Evolutionary conservation across 2,113 vertebrate genomes (phyloP).

Genomic region (Eclectus roratus): DNA sequence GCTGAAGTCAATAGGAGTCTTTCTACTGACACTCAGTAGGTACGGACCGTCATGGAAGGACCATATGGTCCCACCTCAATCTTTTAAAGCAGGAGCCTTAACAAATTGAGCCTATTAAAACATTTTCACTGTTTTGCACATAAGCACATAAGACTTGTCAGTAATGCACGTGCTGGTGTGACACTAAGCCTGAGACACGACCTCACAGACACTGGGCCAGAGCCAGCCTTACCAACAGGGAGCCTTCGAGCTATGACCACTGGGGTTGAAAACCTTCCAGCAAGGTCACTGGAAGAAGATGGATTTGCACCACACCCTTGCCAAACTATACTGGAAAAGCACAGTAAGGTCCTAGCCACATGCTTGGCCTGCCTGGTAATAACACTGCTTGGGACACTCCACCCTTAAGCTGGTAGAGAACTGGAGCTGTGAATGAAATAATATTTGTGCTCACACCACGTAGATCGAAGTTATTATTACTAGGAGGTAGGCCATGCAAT

Average conservation of each 20-base stretch:
- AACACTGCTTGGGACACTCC: conserved; percentile 22
- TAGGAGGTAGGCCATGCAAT: not conserved
- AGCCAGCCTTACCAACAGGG: rapidly evolving
- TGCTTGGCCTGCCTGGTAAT: not conserved
- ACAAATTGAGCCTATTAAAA: not conserved
- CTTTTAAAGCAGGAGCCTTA: not conserved
- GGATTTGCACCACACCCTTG: not conserved
- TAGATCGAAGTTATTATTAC: conserved; percentile 31
- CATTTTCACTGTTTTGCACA: not conserved
- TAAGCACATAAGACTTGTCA: not conserved
- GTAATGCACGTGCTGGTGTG: not conserved
- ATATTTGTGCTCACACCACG: not conserved
- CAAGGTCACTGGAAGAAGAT: not conserved
- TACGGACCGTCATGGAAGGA: not conserved
- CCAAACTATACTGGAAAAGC: conserved; percentile 33
- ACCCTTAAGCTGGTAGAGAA: conserved; percentile 12
- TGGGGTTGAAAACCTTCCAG: not conserved
- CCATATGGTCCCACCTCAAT: not conserved
- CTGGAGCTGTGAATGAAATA: conserved; percentile 7
- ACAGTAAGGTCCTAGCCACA: conserved; percentile 34
- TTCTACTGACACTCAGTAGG: not conserved
- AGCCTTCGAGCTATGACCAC: not conserved
- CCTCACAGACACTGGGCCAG: not conserved
- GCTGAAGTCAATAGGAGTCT: not conserved
- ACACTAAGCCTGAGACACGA: not conserved